These are phyloP conservation scores for Protobothrops mucrosquamatus DNA, from an alignment of 2,113 vertebrate species.

Conservation along the genomic window DNA sequence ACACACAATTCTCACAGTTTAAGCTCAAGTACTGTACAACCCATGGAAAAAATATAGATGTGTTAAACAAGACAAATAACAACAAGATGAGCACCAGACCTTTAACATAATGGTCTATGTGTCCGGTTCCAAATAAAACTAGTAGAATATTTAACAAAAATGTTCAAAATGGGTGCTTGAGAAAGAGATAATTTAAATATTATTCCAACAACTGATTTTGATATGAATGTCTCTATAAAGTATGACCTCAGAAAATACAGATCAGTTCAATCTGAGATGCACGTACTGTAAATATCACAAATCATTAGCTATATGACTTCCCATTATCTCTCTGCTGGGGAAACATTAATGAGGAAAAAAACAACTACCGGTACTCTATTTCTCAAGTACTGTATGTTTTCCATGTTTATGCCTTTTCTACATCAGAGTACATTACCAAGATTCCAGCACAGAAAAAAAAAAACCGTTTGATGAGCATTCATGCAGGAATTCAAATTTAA, in stretches of 20 bases:
- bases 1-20: background rate
- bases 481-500: constrained; percentile 25
- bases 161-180: background rate
- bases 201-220: background rate
- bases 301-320: fast-evolving
- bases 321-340: background rate
- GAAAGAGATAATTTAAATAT: background rate
- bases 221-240: background rate
- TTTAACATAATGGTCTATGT: background rate
- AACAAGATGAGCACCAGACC: background rate
- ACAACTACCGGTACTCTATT: constrained; percentile 15
- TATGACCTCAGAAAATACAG: background rate
- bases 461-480: constrained; percentile 9
- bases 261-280: constrained; percentile 20
- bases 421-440: constrained; percentile 17
- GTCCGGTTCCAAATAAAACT: background rate
- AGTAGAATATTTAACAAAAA: background rate
- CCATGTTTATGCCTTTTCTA: background rate
- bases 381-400: constrained; percentile 30
- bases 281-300: background rate
- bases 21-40: background rate
- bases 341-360: background rate
- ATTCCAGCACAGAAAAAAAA: constrained; percentile 29
- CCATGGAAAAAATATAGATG: background rate
- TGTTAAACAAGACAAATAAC: background rate